Base-by-base conservation (phyloP, 2,797 vertebrate genomes). In the Sternotherus odoratus region DNA sequence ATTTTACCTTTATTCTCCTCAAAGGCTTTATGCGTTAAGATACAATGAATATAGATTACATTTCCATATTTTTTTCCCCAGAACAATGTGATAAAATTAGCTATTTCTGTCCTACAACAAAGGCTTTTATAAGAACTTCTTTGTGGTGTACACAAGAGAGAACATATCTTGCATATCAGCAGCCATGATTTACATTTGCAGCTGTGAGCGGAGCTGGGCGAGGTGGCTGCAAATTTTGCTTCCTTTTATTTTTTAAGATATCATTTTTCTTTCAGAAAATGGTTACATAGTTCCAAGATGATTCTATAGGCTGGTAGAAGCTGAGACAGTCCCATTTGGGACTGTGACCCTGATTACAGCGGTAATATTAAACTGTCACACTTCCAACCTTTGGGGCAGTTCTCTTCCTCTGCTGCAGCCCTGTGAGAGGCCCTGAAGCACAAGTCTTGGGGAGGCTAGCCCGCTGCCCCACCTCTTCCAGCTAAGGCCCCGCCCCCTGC, bases 211-310 rank as follows among this genome's bases (percentile, higher is more conserved):
- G 12, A 93, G 15, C 5, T 78, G 33, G 74, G 79, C 86, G 83
- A 4, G 0, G 0, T 2, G 43, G 12, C 57, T 83, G 11, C 19
- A 60, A 63, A 3, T 0, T n/a, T 72, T 8, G 84, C 26, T 80
- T 43, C 3, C 66, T 69, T n/a, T 23, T 75, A 78, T 51, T 48
- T 46, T 28, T 33, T 53, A 78, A 92, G 72, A 30, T 19, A 1
- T 19, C 72, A 82, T 82, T 12, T 46, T 6, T 23, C 79, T 88
- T 90, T 60, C 43, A 3, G 75, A 77, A 69, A 39, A 81, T 48
- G 19, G 57, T 12, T 46, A 33, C 43, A 13, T 78, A 82, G 4
- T 51, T 77, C 43, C 28, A 2, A 54, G 54, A 3, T 39, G 69
- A 72, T 51, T 5, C 15, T 82, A 53, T 82, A 33, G 77, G 88